Evolutionary conservation across 1,140 invertebrate species (phyloP).

Genomic region (Hyles euphorbiae): DNA sequence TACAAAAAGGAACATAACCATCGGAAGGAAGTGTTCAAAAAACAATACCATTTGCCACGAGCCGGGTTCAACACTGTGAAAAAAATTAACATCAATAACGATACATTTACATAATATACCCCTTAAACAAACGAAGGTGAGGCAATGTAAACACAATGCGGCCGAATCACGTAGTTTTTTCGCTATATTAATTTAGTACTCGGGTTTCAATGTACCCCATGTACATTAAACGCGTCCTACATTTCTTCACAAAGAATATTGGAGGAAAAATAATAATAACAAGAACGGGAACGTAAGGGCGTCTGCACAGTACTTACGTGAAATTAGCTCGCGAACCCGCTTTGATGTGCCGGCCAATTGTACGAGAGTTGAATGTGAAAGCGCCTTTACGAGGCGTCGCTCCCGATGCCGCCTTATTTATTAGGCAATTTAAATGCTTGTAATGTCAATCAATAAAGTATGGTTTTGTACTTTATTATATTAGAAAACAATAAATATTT

Average conservation of each 20-base stretch:
- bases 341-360: slow-evolving; percentile 70
- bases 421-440: slow-evolving; percentile 42
- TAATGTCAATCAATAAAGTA: slow-evolving; percentile 19
- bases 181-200: slow-evolving; percentile 70
- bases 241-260: slow-evolving; percentile 59
- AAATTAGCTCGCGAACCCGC: slow-evolving; percentile 64
- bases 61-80: slow-evolving; percentile 50
- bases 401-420: slow-evolving; percentile 39
- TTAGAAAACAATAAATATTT: too few species aligned
- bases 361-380: slow-evolving; percentile 51
- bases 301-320: slow-evolving; percentile 64
- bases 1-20: slow-evolving; percentile 3
- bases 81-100: slow-evolving; percentile 51
- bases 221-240: slow-evolving; percentile 54
- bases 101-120: slow-evolving; percentile 71
- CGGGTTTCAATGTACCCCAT: slow-evolving; percentile 57
- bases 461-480: too few species aligned
- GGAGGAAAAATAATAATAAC: slow-evolving; percentile 64
- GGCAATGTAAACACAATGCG: slow-evolving; percentile 48
- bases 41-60: slow-evolving; percentile 64
- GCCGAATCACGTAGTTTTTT: slow-evolving; percentile 61
- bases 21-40: slow-evolving; percentile 42
- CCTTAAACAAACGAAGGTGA: slow-evolving; percentile 56
- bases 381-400: slow-evolving; percentile 54
- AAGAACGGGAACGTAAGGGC: slow-evolving; percentile 59